Conservation (phyloP, 1,140 invertebrate genomes). For the Brachionus rotundiformis region DNA sequence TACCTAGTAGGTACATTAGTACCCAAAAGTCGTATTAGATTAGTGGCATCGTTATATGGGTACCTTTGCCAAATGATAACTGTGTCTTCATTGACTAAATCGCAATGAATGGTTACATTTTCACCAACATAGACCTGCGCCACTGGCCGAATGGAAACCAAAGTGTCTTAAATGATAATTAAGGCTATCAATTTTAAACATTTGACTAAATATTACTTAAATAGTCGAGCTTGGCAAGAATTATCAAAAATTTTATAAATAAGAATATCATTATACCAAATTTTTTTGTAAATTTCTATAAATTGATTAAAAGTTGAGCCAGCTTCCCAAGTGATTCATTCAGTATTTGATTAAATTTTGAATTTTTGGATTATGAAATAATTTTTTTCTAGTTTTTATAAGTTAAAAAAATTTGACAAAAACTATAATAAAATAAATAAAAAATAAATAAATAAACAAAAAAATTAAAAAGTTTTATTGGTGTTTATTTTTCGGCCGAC, state of each 20-base stretch:
- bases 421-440: not conserved
- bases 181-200: not conserved
- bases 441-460: constrained; percentile 41
- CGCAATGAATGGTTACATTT: not conserved
- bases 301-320: constrained; percentile 3
- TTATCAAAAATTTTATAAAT: not conserved
- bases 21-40: not conserved
- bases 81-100: constrained; percentile 19
- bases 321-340: not conserved
- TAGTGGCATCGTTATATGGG: not conserved
- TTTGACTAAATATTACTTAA: not conserved
- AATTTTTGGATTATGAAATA: constrained; percentile 13
- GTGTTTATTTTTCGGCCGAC: constrained; percentile 7
- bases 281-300: not conserved
- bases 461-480: constrained; percentile 18
- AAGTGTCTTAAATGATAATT: not conserved
- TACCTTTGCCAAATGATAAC: not conserved
- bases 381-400: constrained; percentile 5
- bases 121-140: constrained; percentile 5
- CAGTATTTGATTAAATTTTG: constrained; percentile 3
- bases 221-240: not conserved
- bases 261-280: not conserved
- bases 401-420: constrained; percentile 3
- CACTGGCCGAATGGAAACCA: not conserved
- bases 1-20: not conserved